A percentile compares a stretch with the other conserved stretches of the same genome.
phyloP scores from a whole-genome alignment of 2,113 vertebrate species.

The Aegypius monachus region DNA sequence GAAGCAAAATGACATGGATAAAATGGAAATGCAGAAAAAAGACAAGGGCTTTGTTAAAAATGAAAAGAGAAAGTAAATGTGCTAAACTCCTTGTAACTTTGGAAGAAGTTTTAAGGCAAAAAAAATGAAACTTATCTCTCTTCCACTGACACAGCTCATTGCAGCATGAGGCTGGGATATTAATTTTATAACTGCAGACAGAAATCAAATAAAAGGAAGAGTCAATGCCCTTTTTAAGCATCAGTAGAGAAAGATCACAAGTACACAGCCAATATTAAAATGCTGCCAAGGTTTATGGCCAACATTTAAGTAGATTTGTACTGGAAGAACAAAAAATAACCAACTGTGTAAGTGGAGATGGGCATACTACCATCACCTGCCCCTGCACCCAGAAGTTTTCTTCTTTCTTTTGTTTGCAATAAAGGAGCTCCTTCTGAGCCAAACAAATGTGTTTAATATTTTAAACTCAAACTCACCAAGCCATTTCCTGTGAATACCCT shows the following conservation, averaged over 20 bases:
- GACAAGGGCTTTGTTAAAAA: slow-evolving; percentile 56
- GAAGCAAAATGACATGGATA: slow-evolving; percentile 60
- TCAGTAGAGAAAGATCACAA: slow-evolving; percentile 56
- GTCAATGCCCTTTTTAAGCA: slow-evolving; percentile 62
- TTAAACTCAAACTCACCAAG: not conserved
- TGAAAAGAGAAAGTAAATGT: slow-evolving; percentile 45
- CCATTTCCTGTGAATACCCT: not conserved
- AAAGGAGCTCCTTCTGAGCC: not conserved
- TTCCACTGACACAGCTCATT: slow-evolving; percentile 55
- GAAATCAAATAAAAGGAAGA: slow-evolving; percentile 64
- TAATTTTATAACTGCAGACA: slow-evolving; percentile 63
- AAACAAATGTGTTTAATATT: not conserved
- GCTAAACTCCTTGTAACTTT: slow-evolving; percentile 51
- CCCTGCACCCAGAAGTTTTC: not conserved
- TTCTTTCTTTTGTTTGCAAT: not conserved
- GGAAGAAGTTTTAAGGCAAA: slow-evolving; percentile 40
- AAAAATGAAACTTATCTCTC: slow-evolving; percentile 38
- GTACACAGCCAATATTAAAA: slow-evolving; percentile 55
- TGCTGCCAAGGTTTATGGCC: slow-evolving; percentile 20
- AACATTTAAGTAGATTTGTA: slow-evolving; percentile 47
- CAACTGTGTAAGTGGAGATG: not conserved
- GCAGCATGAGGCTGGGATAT: slow-evolving; percentile 33
- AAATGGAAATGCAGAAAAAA: slow-evolving; percentile 57
- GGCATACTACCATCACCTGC: not conserved
- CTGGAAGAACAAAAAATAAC: slow-evolving; percentile 43